Conservation (phyloP, 2,113 vertebrate species). For the Salvator merianae region DNA sequence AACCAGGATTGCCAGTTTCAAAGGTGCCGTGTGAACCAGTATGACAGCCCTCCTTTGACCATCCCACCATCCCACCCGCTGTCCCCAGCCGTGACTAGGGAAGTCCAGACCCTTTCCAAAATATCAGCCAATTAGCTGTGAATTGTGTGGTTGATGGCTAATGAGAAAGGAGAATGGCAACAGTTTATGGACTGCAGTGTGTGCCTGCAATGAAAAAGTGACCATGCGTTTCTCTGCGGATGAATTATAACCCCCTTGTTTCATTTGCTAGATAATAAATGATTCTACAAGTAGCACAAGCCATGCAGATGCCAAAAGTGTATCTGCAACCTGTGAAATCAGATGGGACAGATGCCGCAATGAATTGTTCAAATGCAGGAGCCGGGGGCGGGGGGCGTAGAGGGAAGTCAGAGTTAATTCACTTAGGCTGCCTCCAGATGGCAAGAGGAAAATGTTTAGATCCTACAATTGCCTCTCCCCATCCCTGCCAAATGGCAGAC, state of each 20-base stretch:
- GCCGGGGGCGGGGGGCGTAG: not conserved
- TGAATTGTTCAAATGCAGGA: slow-evolving; percentile 42
- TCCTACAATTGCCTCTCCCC: no score
- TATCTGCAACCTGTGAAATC: slow-evolving; percentile 55
- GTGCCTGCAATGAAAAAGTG: slow-evolving; percentile 54
- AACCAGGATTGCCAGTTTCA: no score
- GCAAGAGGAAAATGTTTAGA: no score
- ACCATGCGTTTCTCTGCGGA: slow-evolving; percentile 49
- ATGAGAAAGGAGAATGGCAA: slow-evolving; percentile 33
- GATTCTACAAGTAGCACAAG: slow-evolving; percentile 47
- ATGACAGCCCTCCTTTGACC: not conserved
- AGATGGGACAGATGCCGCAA: slow-evolving; percentile 55
- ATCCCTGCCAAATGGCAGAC: no score
- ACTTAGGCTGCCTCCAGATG: no score
- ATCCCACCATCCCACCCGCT: no score
- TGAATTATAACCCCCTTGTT: slow-evolving; percentile 67
- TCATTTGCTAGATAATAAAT: slow-evolving; percentile 54
- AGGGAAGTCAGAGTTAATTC: not conserved
- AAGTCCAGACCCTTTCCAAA: not conserved
- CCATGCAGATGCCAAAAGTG: slow-evolving; percentile 52
- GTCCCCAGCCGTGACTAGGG: not conserved
- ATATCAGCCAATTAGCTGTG: slow-evolving; percentile 22
- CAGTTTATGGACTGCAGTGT: slow-evolving; percentile 33
- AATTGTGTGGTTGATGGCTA: slow-evolving; percentile 42
- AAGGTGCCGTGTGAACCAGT: no score